A percentile compares a stretch with the other conserved stretches of the same genome.
Conservation (phyloP, 1,140 invertebrate genomes). For the Drosophila chauvacae region DNA sequence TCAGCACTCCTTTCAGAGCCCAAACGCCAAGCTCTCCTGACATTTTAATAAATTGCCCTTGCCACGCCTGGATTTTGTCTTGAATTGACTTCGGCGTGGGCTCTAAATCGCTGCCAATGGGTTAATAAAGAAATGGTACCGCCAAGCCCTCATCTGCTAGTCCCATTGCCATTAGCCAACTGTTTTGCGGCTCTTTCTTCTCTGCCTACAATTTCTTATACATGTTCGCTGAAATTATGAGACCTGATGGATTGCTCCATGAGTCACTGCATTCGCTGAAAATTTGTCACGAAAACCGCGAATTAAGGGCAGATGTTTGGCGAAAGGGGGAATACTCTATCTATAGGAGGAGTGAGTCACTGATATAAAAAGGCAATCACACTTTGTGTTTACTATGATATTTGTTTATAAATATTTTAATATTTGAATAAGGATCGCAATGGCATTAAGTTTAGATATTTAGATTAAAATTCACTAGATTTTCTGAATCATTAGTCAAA, state of each 20-base stretch:
- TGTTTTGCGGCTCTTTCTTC: constrained; percentile 14
- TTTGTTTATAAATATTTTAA: neutral
- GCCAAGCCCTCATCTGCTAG: constrained; percentile 35
- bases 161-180: constrained; percentile 31
- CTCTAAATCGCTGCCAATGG: constrained; percentile 39
- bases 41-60: constrained; percentile 55
- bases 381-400: neutral
- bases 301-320: constrained; percentile 7
- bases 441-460: neutral
- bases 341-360: constrained; percentile 16
- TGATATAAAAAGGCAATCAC: neutral
- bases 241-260: constrained; percentile 31
- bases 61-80: constrained; percentile 34
- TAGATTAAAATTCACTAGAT: neutral
- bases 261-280: constrained; percentile 31
- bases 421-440: neutral
- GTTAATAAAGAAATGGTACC: constrained; percentile 35
- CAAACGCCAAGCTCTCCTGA: constrained; percentile 11
- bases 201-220: constrained; percentile 7
- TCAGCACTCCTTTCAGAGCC: constrained; percentile 10
- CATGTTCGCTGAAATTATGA: constrained; percentile 22
- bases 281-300: constrained; percentile 36
- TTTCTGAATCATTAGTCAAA: neutral
- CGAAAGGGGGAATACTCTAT: constrained; percentile 20
- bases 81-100: constrained; percentile 37